Evolutionary conservation across 2,888 invertebrate genomes (phyloP).

Genomic region (Lepidonotus clava): DNA sequence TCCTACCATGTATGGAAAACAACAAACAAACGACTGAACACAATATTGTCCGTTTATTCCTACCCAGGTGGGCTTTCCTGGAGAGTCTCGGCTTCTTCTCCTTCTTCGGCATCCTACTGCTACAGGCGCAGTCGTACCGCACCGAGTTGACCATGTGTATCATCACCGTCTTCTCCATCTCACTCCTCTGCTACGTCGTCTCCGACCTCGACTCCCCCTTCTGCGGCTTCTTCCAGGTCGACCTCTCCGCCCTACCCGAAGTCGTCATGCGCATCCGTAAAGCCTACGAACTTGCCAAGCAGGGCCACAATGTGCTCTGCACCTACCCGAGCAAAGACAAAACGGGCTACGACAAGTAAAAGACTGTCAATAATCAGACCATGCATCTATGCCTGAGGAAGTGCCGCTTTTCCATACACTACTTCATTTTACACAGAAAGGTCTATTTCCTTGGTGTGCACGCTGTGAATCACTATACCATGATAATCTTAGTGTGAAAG

Average conservation of each 20-base stretch:
- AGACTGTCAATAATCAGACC: background rate
- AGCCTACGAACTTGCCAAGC: constrained; percentile 8
- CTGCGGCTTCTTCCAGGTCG: constrained; percentile 58
- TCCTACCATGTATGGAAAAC: no score
- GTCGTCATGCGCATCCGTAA: constrained; percentile 33
- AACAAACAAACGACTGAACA: no score
- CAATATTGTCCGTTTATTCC: constrained; percentile 51
- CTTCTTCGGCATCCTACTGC: constrained; percentile 72
- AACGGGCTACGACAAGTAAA: background rate
- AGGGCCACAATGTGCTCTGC: constrained; percentile 56
- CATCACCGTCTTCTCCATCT: constrained; percentile 75
- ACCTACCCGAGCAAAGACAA: constrained; percentile 56
- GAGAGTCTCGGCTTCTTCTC: constrained; percentile 74
- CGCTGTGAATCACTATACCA: no score
- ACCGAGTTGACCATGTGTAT: constrained; percentile 74
- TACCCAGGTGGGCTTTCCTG: constrained; percentile 74
- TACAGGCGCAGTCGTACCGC: constrained; percentile 69
- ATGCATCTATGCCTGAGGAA: no score
- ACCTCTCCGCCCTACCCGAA: constrained; percentile 56
- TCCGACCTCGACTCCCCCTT: constrained; percentile 65
- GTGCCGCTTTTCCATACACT: no score
- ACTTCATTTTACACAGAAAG: no score
- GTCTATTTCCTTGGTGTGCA: no score
- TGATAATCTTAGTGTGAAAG: no score
- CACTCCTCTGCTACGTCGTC: constrained; percentile 69